Percentiles rank a stretch among this genome's conserved stretches.
These are phyloP conservation scores for Drosophila nannoptera DNA, from an alignment of 1,140 invertebrate genomes.

Conservation along the genomic window DNA sequence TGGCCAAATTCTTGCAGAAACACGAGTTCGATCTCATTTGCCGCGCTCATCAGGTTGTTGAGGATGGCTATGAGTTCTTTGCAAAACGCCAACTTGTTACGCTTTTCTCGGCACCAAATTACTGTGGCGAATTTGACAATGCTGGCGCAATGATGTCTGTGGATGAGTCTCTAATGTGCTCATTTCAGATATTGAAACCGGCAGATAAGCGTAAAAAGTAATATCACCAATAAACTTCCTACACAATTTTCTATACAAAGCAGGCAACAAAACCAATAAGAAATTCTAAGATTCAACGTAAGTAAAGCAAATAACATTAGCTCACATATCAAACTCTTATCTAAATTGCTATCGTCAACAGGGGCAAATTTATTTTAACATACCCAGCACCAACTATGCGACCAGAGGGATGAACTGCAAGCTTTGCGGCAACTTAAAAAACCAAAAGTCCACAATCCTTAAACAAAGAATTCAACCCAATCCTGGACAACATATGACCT, in stretches of 20 bases:
- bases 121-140: conserved; percentile 99
- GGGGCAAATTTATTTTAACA: conserved; percentile 54
- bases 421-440: conserved; percentile 18
- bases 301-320: conserved; percentile 45
- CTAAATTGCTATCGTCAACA: conserved; percentile 59
- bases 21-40: conserved; percentile 98
- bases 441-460: background rate
- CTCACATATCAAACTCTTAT: conserved; percentile 51
- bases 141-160: conserved; percentile 99
- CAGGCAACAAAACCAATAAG: conserved; percentile 44
- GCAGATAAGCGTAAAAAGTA: conserved; percentile 99
- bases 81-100: conserved; percentile 98
- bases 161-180: conserved; percentile 99
- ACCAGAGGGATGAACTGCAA: conserved; percentile 22
- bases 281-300: conserved; percentile 57
- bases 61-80: conserved; percentile 99
- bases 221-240: conserved; percentile 90
- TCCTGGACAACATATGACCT: conserved; percentile 43
- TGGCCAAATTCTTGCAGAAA: conserved; percentile 95
- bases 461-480: conserved; percentile 32
- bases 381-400: conserved; percentile 13
- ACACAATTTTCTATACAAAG: conserved; percentile 79
- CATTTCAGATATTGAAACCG: conserved; percentile 98
- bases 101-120: conserved; percentile 98
- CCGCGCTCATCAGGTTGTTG: conserved; percentile 98